These are phyloP conservation scores for Myotis lucifugus DNA, from an alignment of 2,113 vertebrate genomes.

Conservation along the genomic window DNA sequence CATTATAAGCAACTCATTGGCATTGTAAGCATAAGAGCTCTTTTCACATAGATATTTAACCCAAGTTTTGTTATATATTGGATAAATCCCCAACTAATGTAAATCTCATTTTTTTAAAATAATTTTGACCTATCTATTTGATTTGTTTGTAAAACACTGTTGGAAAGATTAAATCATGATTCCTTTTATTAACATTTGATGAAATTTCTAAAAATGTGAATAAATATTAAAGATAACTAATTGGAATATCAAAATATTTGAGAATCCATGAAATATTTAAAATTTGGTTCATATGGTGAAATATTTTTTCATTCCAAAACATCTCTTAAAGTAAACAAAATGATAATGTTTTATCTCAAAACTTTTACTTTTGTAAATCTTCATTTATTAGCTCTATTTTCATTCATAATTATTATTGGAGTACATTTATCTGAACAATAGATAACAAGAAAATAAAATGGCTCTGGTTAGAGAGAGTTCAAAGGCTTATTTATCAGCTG, in stretches of 20 bases:
- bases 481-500: neutral
- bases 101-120: neutral
- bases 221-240: neutral
- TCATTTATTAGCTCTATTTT: neutral
- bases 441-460: slow-evolving; percentile 6
- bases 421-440: slow-evolving; percentile 24
- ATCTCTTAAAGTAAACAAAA: neutral
- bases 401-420: neutral
- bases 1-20: neutral
- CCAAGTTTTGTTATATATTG: neutral
- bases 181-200: neutral
- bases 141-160: neutral
- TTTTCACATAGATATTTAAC: neutral
- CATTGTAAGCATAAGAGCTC: neutral
- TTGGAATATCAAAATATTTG: neutral
- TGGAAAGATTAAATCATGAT: neutral
- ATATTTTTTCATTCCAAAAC: neutral
- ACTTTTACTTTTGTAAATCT: neutral
- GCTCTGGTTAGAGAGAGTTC: neutral
- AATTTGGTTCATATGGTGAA: neutral
- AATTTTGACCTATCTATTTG: neutral
- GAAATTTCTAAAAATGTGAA: neutral
- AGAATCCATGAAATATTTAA: neutral
- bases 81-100: neutral
- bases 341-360: neutral